Evolutionary conservation across 2,888 invertebrate species (phyloP), one percentile per base, ranked within the genome.

Genomic region (Rhogogaster chlorosoma): DNA sequence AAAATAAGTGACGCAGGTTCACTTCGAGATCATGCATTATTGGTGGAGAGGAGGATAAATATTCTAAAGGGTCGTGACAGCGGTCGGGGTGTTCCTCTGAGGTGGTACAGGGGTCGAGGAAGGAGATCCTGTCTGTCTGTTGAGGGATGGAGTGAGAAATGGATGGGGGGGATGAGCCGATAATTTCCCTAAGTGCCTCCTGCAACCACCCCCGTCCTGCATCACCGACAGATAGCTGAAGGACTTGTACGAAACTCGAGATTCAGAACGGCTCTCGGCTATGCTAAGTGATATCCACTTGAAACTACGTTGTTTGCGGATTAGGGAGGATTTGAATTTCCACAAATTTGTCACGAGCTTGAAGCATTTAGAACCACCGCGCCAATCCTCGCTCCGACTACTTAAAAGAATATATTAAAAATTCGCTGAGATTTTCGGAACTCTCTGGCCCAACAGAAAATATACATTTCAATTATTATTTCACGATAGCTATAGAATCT

Each of bases 171-270:
- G 77, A 84, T 77, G 84, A 84, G 53, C 77, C 84, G 84, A 77
- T 84, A 84, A 84, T 84, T 87, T 87, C 86, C 87, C 86, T 87
- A 87, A 87, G 87, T 87, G 87, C 86, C 85, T 86, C 84, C 85
- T 86, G 86, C 78, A 84, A 73, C 80, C 86, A 57, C 75, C 49
- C 49, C 29, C 15, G n/a, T 12, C 29, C 71, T 12, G 10, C 71
- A 73, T 36, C 70, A 70, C 73, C 45, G 49, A 77, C 49, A 15
- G 5, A 29, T n/a, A 49, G 49, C 75, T 45, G 75, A 49, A 77
- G 49, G 78, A 36, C 36, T 36, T 78, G 53, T 53, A 53, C 57
- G 57, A 78, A 78, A 61, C 78, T 78, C 78, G 18, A 61, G 78
- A 78, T 78, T 57, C 57, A 61, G 61, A 61, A 57, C 78, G 53